Evolutionary conservation across 92 coral and sea anemone species (phyloP).

Genomic region (Porites lobata): DNA sequence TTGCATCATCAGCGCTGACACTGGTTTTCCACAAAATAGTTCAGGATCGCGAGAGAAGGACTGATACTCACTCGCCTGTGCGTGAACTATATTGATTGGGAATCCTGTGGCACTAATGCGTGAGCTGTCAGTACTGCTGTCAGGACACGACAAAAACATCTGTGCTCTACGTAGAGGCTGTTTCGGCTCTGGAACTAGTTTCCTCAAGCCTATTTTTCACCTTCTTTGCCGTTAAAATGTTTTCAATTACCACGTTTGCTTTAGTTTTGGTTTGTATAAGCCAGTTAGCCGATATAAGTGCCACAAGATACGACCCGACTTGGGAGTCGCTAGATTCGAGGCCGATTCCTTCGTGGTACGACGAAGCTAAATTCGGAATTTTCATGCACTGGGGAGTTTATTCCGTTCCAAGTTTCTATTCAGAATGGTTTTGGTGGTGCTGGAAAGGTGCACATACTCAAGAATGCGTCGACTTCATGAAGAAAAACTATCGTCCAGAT

Average conservation of each 20-base stretch:
- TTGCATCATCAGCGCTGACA: too few relatives aligned
- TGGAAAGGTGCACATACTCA: constrained; percentile 68
- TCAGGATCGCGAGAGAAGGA: too few relatives aligned
- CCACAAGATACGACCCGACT: constrained; percentile 19
- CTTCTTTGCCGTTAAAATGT: background rate
- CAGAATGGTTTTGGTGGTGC: constrained; percentile 93
- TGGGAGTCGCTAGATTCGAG: constrained; percentile 87
- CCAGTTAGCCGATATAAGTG: background rate
- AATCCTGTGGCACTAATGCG: too few relatives aligned
- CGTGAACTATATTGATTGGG: too few relatives aligned
- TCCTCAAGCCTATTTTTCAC: background rate
- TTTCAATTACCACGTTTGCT: background rate
- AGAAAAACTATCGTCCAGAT: constrained; percentile 91
- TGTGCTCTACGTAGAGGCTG: too few relatives aligned
- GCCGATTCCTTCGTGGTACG: constrained; percentile 87
- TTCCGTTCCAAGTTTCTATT: constrained; percentile 82
- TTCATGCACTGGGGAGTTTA: constrained; percentile 96
- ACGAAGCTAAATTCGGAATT: constrained; percentile 93
- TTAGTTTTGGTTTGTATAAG: constrained; percentile 1
- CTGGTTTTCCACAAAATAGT: too few relatives aligned
- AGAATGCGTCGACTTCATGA: constrained; percentile 80
- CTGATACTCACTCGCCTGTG: too few relatives aligned
- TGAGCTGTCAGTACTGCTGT: too few relatives aligned
- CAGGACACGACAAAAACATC: too few relatives aligned
- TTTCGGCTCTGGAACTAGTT: too few relatives aligned